A percentile compares a stretch with the other conserved stretches of the same genome.
Conservation (phyloP, 2,888 invertebrate species). For the Hirtodrosophila confusa region DNA sequence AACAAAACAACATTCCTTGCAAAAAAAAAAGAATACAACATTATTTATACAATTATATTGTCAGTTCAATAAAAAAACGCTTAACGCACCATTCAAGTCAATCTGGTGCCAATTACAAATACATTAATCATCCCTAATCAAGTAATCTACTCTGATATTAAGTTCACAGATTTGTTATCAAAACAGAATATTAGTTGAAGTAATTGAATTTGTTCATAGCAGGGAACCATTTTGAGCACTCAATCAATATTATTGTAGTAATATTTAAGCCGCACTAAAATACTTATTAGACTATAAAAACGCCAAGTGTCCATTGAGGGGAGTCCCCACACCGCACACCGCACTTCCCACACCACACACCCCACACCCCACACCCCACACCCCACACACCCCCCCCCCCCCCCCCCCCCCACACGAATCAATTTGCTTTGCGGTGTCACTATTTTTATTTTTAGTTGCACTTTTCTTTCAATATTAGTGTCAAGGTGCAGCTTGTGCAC, state of each 20-base stretch:
- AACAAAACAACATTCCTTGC: too few species aligned
- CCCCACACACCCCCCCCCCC: too few species aligned
- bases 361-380: too few species aligned
- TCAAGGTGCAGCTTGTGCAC: constrained; percentile 73
- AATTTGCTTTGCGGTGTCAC: constrained; percentile 60
- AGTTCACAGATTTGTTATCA: not conserved
- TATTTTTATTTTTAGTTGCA: constrained; percentile 67
- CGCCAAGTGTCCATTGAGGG: constrained; percentile 45
- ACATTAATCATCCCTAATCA: too few species aligned
- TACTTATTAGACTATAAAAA: constrained; percentile 37
- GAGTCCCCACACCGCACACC: too few species aligned
- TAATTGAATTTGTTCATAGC: too few species aligned
- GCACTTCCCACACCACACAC: constrained; percentile 1
- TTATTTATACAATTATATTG: too few species aligned
- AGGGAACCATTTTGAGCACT: not conserved
- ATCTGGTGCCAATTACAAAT: too few species aligned
- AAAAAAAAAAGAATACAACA: not conserved
- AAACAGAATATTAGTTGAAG: too few species aligned
- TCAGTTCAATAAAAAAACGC: too few species aligned
- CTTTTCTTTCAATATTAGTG: constrained; percentile 75
- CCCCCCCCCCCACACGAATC: constrained; percentile 39
- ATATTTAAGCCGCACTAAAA: constrained; percentile 20
- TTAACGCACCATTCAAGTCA: too few species aligned
- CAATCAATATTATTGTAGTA: constrained; percentile 23
- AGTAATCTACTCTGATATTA: not conserved